A percentile compares a stretch with the other conserved stretches of the same genome.
These are phyloP conservation scores for Acanthisitta chloris DNA, from an alignment of 2,113 vertebrate genomes.

Conservation along the genomic window DNA sequence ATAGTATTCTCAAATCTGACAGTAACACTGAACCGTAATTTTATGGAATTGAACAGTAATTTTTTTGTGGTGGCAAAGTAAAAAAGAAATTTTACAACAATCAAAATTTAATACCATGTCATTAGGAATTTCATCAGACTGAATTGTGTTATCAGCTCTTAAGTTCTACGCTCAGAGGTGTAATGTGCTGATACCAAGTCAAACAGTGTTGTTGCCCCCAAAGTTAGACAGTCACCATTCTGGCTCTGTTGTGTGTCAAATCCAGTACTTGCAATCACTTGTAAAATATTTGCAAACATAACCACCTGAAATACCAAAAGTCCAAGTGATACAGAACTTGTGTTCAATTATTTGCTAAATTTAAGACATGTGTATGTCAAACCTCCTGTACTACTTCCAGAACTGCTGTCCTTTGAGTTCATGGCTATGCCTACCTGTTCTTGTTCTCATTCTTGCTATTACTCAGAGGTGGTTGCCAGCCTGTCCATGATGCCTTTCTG, in stretches of 20 bases:
- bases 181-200: not conserved
- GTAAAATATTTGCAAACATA: not conserved
- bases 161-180: not conserved
- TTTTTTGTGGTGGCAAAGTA: not conserved
- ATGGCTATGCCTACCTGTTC: not conserved
- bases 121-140: not conserved
- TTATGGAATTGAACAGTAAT: not conserved
- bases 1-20: not conserved
- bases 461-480: not conserved
- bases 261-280: not conserved
- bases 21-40: not conserved
- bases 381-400: not conserved
- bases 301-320: not conserved
- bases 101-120: not conserved
- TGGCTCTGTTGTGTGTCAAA: not conserved
- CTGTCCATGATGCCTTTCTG: not conserved
- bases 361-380: accelerated
- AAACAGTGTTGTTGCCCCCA: not conserved
- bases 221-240: not conserved
- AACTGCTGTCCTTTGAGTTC: not conserved
- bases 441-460: not conserved
- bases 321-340: not conserved
- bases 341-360: not conserved
- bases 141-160: not conserved
- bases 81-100: not conserved